phyloP scores from a whole-genome alignment of 2,888 invertebrate genomes.

The Pseudococcus viburni region DNA sequence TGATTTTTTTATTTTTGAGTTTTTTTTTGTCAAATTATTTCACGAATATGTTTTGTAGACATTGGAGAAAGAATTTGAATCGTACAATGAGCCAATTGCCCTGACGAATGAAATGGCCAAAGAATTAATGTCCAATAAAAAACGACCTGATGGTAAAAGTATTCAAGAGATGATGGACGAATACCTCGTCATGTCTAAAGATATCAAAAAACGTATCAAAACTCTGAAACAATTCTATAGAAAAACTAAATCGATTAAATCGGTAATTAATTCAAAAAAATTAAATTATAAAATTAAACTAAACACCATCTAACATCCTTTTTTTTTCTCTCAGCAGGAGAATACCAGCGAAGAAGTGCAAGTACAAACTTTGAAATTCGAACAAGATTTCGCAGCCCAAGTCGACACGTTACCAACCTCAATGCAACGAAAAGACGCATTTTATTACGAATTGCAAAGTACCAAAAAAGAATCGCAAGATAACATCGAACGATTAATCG shows the following conservation, averaged over 20 bases:
- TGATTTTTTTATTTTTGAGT: neutral
- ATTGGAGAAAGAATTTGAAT: conserved; percentile 27
- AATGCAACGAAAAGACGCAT: conserved; percentile 79
- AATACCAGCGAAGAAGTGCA: conserved; percentile 75
- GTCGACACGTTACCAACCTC: conserved; percentile 79
- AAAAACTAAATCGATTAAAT: conserved; percentile 57
- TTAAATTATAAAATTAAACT: neutral
- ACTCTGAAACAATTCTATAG: conserved; percentile 64
- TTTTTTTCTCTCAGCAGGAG: conserved; percentile 62
- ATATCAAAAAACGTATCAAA: conserved; percentile 74
- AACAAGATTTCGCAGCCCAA: conserved; percentile 84
- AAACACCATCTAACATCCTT: neutral
- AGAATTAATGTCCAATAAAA: conserved; percentile 76
- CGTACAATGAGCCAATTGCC: conserved; percentile 6
- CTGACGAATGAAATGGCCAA: conserved; percentile 68
- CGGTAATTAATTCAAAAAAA: neutral
- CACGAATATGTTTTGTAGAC: neutral
- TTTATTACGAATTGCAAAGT: conserved; percentile 81
- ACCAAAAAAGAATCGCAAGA: conserved; percentile 82
- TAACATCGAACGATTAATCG: conserved; percentile 79
- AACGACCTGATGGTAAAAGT: conserved; percentile 74
- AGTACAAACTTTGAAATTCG: conserved; percentile 83
- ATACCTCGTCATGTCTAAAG: conserved; percentile 78
- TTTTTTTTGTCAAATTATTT: neutral
- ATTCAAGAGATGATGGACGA: conserved; percentile 78